Evolutionary conservation across 1,140 invertebrate genomes (phyloP), one percentile per base, ranked within the genome.

Genomic region (Drosophila rufa): DNA sequence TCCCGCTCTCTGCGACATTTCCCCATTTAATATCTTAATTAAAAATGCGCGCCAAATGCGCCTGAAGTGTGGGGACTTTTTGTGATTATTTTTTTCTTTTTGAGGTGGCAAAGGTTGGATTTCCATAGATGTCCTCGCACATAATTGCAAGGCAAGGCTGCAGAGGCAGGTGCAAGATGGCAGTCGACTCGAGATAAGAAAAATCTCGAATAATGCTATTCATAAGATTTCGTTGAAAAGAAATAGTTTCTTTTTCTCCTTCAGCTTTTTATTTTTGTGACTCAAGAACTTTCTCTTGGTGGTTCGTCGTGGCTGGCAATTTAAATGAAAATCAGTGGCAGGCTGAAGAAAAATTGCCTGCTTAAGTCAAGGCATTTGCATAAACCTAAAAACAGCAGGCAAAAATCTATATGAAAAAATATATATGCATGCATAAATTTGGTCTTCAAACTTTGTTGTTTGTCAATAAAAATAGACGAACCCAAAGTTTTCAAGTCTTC

Each of bases 21-120:
- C 53, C 51, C 48, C 73, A 84, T 84, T 84, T 85, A 85, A 85
- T 84, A 85, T 84, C 82, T 85, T 84, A 84, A 84, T 84, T 84
- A 85, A 85, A 84, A 84, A 48, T 50, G 78, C 62, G 67, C 81
- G 82, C 62, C 45, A 43, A 58, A 46, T 80, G 81, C 77, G 65
- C 45, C 55, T 38, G 45, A 78, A 80, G 78, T 82, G 80, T 59
- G 61, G 58, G 11, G 27, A 30, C 36, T 68, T 45, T 30, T 65
- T 65, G 22, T 56, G 30, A 43, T 51, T 58, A 22, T 64, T 17
- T 25, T 25, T 19, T 36, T 67, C 9, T 56, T 59, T 38, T 51
- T 25, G 38, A 59, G 55, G 69, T 55, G 64, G 53, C 68, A 73
- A 73, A 73, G 70, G 70, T 73, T 73, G 70, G 2, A 46, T 64